phyloP scores from a whole-genome alignment of 2,113 vertebrate genomes.

The Carassius gibelio region DNA sequence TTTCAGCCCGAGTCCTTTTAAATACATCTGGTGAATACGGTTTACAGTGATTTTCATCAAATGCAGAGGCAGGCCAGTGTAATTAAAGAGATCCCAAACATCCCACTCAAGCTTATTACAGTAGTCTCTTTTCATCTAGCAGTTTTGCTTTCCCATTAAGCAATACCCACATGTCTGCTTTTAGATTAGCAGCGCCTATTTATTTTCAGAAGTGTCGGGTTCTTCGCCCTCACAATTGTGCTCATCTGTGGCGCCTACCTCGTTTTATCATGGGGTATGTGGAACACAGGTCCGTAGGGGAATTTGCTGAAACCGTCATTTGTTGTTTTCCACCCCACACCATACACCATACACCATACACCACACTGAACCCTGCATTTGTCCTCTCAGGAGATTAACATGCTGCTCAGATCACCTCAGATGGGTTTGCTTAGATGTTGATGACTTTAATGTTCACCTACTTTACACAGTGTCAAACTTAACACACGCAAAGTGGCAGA shows the following conservation, averaged over 20 bases:
- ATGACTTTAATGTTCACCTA: neutral
- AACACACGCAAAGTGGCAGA: neutral
- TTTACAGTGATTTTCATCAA: slow-evolving; percentile 34
- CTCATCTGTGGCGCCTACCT: slow-evolving; percentile 29
- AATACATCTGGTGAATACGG: slow-evolving; percentile 22
- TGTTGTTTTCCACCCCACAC: neutral
- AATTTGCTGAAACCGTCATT: neutral
- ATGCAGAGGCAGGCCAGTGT: slow-evolving; percentile 34
- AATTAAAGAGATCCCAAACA: slow-evolving; percentile 22
- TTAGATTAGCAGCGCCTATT: slow-evolving; percentile 28
- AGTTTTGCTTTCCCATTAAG: slow-evolving; percentile 28
- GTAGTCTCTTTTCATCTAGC: slow-evolving; percentile 4
- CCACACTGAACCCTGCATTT: neutral
- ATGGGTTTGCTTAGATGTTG: slow-evolving; percentile 14
- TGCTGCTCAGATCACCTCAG: slow-evolving; percentile 36
- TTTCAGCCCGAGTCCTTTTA: slow-evolving; percentile 22
- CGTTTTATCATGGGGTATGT: slow-evolving; percentile 10
- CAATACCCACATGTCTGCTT: slow-evolving; percentile 38
- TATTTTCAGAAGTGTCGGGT: slow-evolving; percentile 17
- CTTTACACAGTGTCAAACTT: neutral
- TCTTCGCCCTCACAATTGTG: neutral
- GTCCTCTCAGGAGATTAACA: slow-evolving; percentile 38
- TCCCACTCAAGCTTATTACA: slow-evolving; percentile 9
- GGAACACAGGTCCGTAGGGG: neutral
- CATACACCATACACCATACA: neutral